Evolutionary conservation across 2,888 invertebrate species (phyloP), one percentile per base, ranked within the genome.

Genomic region (Allophyes oxyacanthae): DNA sequence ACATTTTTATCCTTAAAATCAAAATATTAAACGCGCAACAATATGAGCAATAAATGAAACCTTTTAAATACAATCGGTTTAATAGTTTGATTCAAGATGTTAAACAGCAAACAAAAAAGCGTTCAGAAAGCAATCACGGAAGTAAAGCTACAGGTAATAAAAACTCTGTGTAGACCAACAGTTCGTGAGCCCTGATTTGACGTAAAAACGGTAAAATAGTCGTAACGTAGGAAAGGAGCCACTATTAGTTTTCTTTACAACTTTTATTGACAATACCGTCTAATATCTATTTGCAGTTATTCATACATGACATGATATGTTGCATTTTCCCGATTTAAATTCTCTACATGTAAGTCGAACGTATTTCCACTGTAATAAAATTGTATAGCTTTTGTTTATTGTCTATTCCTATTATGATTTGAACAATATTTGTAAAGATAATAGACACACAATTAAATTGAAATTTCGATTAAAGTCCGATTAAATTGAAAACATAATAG

Each of bases 231-330:
- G 81, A 78, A 82, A 86, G 85, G 85, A 82, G 85, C 84, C 83
- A 84, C 88, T 92, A 89, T 92, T 91, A 89, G 89, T 90, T 91
- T 91, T 86, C 89, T 88, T 87, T 88, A 84, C 85, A 87, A 86
- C 83, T 84, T 79, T 80, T 89, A 87, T 89, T 90, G 88, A 88
- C 88, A 89, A 88, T 88, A 75, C 66, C 77, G 78, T 75, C 63
- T 71, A 65, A 75, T 74, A 75, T 75, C 65, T 74, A 74, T 74
- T 77, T 75, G 76, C 76, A 72, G 73, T 75, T 72, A 64, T 52
- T 75, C 74, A 75, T 75, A 77, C 75, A 73, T 77, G 79, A 79
- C 78, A 74, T 78, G 76, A 78, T 79, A 72, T 64, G 37, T 51
- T 56, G 62, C 72, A 15, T 54, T 71, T 57, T 69, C 59, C 59